Percentiles rank a stretch among this genome's conserved stretches.
phyloP scores from a whole-genome alignment of 2,797 vertebrate species.

The Enteromius afrohamiltoni region DNA sequence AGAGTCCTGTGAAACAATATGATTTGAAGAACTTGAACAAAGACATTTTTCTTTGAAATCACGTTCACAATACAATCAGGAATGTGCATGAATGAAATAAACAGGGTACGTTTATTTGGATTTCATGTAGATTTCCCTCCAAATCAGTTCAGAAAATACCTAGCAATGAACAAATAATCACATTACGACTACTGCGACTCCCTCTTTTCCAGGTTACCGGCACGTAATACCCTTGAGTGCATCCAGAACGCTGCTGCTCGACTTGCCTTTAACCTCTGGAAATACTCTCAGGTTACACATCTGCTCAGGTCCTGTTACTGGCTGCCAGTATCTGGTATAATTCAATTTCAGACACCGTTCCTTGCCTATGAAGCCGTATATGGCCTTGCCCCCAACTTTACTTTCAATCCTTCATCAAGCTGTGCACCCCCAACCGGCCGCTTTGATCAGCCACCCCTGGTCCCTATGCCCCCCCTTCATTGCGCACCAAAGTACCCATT shows the following conservation, averaged over 20 bases:
- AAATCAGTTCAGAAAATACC: background rate
- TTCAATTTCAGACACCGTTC: slow-evolving; percentile 49
- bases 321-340: slow-evolving; percentile 37
- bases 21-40: background rate
- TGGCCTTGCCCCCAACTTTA: slow-evolving; percentile 17
- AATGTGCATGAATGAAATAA: slow-evolving; percentile 9
- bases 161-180: slow-evolving; percentile 33
- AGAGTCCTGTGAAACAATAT: background rate
- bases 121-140: background rate
- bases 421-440: slow-evolving; percentile 27
- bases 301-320: slow-evolving; percentile 39
- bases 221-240: slow-evolving; percentile 24
- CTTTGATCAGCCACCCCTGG: slow-evolving; percentile 66
- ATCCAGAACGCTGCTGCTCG: slow-evolving; percentile 27
- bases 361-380: slow-evolving; percentile 26
- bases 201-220: slow-evolving; percentile 7
- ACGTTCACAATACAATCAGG: background rate
- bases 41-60: background rate
- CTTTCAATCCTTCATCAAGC: slow-evolving; percentile 67
- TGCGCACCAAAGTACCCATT: background rate
- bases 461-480: slow-evolving; percentile 54
- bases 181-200: slow-evolving; percentile 27
- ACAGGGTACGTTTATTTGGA: background rate
- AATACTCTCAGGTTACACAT: slow-evolving; percentile 48
- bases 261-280: slow-evolving; percentile 44